phyloP scores from a whole-genome alignment of 2,113 vertebrate species.

The Poeciliopsis retropinna region DNA sequence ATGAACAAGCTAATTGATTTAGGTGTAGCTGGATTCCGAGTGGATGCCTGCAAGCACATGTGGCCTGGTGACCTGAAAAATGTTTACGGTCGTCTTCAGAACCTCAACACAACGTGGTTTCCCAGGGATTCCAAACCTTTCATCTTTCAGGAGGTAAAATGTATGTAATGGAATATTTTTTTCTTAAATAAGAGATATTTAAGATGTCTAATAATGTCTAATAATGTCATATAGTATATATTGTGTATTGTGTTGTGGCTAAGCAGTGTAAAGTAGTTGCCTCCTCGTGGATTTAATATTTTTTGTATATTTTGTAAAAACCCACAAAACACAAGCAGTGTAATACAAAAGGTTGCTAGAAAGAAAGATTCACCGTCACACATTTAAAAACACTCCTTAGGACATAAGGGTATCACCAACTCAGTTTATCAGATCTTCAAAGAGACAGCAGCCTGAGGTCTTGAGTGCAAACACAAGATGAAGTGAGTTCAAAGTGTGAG shows the following conservation, averaged over 20 bases:
- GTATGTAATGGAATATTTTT: background rate
- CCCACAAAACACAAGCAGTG: too few species aligned
- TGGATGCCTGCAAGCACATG: conserved; percentile 93
- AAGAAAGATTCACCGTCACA: too few species aligned
- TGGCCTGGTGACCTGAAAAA: conserved; percentile 88
- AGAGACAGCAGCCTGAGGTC: too few species aligned
- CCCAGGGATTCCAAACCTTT: conserved; percentile 80
- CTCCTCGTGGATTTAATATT: too few species aligned
- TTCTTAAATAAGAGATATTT: background rate
- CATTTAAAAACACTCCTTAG: too few species aligned
- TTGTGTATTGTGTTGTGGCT: background rate
- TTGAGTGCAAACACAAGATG: too few species aligned
- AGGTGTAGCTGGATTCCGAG: conserved; percentile 90
- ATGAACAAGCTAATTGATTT: conserved; percentile 87
- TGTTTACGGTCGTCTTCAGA: conserved; percentile 75
- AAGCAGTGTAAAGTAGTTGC: too few species aligned
- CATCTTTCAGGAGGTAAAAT: conserved; percentile 87
- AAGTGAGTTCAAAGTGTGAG: too few species aligned
- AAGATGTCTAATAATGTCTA: background rate
- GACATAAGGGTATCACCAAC: too few species aligned
- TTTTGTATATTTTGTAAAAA: too few species aligned
- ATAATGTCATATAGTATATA: background rate
- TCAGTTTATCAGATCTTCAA: too few species aligned
- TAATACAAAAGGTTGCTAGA: too few species aligned
- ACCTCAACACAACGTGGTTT: conserved; percentile 87